Base-by-base conservation (phyloP, 2,888 invertebrate genomes). In the Mystacides longicornis region DNA sequence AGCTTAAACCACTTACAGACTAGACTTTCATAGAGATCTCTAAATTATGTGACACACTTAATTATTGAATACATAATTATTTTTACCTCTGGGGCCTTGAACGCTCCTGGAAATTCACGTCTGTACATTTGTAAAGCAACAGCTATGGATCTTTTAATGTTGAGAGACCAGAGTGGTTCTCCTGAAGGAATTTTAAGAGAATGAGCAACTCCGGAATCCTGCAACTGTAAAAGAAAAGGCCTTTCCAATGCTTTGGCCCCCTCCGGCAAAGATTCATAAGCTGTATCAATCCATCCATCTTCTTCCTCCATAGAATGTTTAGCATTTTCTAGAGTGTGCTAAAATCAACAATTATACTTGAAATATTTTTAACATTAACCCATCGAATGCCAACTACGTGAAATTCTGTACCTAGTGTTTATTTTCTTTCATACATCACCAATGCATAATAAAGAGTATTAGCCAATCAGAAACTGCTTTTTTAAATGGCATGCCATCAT, bases 111-210 rank as follows among this genome's bases (percentile, higher is more conserved):
- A 21, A 69, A 43, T 4, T 52, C 66, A 50, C 68, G 68, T 4
- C 65, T 70, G 46, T 82, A 81, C 23, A 86, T 67, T 64, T 86
- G 85, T 23, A 86, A 74, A 60, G 81, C 81, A 16, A 82, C 77
- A 1, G 83, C 81, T 46, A 86, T 72, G 1, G 83, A 85, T 49
- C 85, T 71, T 65, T 86, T 86, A 54, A 86, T 75, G 65, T 86
- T 86, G 20, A 78, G 79, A 0, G 82, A 78, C 86, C 86, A 86
- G 1, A 75, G 71, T 0, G 82, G 79, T 63, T 83, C 84, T 22
- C 68, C 66, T 2, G 72, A 69, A 0, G 66, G 65, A 0, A 74
- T 67, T 51, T 71, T 70, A 16, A 78, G 65, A 0, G 66, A 65
- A 3, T 67, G 68, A 2, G 75, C 69, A 33, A 69, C 68, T 2